Conservation (phyloP, 2,113 vertebrate genomes). For the Choloepus hoffmanni region DNA sequence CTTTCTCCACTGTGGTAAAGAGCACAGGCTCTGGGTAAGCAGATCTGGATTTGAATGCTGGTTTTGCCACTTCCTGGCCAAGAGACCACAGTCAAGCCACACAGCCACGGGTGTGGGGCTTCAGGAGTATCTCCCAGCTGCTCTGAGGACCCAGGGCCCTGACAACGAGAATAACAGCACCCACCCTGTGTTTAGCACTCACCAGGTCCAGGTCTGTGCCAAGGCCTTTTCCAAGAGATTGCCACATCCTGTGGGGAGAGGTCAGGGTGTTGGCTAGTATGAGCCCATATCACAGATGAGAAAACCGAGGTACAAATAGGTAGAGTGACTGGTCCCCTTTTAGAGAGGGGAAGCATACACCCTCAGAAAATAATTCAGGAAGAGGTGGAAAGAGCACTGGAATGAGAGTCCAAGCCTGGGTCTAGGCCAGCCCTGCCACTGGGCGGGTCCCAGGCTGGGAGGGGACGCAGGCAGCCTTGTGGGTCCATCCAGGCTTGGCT, state of each 20-base stretch:
- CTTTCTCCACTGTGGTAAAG: background rate
- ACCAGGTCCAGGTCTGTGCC: rapidly evolving
- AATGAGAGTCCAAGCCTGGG: background rate
- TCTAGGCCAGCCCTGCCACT: background rate
- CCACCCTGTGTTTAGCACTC: background rate
- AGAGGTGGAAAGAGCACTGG: too few relatives aligned
- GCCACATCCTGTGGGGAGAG: too few relatives aligned
- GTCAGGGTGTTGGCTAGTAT: too few relatives aligned
- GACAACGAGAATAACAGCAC: background rate
- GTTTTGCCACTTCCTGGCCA: background rate
- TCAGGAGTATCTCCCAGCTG: background rate
- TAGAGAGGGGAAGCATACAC: background rate
- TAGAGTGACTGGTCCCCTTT: background rate
- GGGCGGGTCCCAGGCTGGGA: background rate
- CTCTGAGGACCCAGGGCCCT: background rate
- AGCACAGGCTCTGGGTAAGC: background rate
- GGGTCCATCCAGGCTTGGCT: background rate
- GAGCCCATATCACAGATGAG: background rate
- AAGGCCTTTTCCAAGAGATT: background rate
- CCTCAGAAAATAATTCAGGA: background rate
- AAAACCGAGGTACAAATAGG: background rate
- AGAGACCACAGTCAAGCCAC: rapidly evolving
- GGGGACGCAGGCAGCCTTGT: background rate
- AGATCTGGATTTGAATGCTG: too few relatives aligned
- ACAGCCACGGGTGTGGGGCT: background rate